Evolutionary conservation across 2,797 vertebrate genomes (phyloP).

Genomic region (Labroides dimidiatus): DNA sequence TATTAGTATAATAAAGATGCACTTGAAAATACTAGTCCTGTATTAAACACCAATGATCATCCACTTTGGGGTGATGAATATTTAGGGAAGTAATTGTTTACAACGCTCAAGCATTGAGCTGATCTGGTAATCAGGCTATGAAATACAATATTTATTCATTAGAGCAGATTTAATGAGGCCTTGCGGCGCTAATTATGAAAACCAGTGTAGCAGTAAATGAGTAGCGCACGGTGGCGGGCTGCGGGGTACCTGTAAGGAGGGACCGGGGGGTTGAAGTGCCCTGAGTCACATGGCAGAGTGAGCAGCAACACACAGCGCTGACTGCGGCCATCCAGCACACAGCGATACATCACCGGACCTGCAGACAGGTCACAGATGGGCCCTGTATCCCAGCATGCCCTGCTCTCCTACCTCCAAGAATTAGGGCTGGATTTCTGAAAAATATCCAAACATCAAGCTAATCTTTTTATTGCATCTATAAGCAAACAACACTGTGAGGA

Average conservation of each 20-base stretch:
- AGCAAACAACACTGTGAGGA: slow-evolving; percentile 20
- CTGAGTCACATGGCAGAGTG: slow-evolving; percentile 85
- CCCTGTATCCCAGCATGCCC: slow-evolving; percentile 36
- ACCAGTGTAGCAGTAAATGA: slow-evolving; percentile 99
- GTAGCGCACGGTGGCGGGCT: slow-evolving; percentile 92
- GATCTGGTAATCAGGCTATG: slow-evolving; percentile 99
- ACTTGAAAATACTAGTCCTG: slow-evolving; percentile 88
- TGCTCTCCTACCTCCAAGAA: slow-evolving; percentile 34
- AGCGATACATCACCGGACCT: slow-evolving; percentile 81
- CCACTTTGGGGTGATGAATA: slow-evolving; percentile 96
- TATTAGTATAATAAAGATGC: slow-evolving; percentile 90
- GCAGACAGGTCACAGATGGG: slow-evolving; percentile 76
- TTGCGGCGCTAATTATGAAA: slow-evolving; percentile 99
- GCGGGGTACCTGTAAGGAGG: slow-evolving; percentile 97
- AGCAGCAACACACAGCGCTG: slow-evolving; percentile 85
- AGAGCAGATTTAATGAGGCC: slow-evolving; percentile 99
- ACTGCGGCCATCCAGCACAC: slow-evolving; percentile 79
- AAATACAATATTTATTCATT: slow-evolving; percentile 99
- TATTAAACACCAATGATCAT: slow-evolving; percentile 91
- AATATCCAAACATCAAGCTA: slow-evolving; percentile 39
- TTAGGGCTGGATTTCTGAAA: slow-evolving; percentile 41
- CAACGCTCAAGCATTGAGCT: slow-evolving; percentile 99
- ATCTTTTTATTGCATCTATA: slow-evolving; percentile 25
- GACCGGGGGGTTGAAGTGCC: slow-evolving; percentile 93
- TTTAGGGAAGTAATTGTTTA: slow-evolving; percentile 99